Base-by-base conservation (phyloP, 2,888 invertebrate species). In the Dolichomitus sp. region DNA sequence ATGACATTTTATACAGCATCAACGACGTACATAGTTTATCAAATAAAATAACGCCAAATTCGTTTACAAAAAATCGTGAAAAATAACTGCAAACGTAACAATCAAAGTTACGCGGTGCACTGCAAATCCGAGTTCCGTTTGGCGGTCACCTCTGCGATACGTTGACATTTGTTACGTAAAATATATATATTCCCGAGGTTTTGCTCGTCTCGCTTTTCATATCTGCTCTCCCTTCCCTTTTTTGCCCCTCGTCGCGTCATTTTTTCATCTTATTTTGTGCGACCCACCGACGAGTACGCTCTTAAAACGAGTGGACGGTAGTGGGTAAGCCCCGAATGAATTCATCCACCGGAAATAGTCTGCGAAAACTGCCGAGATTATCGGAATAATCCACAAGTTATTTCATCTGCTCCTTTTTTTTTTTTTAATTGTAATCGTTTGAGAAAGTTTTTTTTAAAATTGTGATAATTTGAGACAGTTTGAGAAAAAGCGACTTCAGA, bases 101-200 rank as follows among this genome's bases (percentile, higher is more conserved):
- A 48, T 48, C n/a, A 30, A 27, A 54, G 54, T 23, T 14, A 12
- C 14, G 7, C 14, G 4, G 6, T 3, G 27, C 7, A 12, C 33
- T 33, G 7, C 14, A 61, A 19, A 19, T 45, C 66, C 82, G 75
- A 54, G 68, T 42, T 61, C 68, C 72, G 48, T 77, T 83, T 83
- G 80, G 83, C 83, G 83, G 80, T 80, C 80, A 80, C 83, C 83
- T 83, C 83, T 80, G 73, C 76, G 80, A 76, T 42, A 66, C 54
- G 57, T 54, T 66, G 73, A 79, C 76, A 66, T 73, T 69, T 63
- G 81, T 81, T 81, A 81, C 81, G 68, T 81, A 81, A 81, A 81
- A 37, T 65, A 73, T n/a, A 33, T 59, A 61, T 19, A 33, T 37
- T 61, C 37, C 7, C 48, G 48, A 57, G 45, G 23, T 69, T 54